These are phyloP conservation scores for Epinotia nisella DNA, from an alignment of 2,888 invertebrate genomes.

Conservation along the genomic window DNA sequence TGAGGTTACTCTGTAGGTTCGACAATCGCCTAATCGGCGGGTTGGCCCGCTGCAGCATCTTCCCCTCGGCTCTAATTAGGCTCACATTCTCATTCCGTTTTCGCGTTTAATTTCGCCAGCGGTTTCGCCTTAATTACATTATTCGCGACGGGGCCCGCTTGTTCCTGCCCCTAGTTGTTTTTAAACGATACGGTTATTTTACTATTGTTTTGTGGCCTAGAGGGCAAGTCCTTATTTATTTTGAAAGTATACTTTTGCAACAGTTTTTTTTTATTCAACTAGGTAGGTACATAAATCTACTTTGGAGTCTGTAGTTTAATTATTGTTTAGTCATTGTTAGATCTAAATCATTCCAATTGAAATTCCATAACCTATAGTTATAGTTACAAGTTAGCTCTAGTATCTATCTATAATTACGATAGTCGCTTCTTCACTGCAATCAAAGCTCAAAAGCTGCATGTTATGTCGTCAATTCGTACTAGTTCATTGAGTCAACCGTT, in stretches of 20 bases:
- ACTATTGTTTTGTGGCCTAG: conserved; percentile 26
- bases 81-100: conserved; percentile 86
- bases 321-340: background rate
- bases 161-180: conserved; percentile 52
- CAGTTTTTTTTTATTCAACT: background rate
- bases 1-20: background rate
- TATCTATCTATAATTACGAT: too few relatives aligned
- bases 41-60: conserved; percentile 50
- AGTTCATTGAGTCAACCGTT: conserved; percentile 37
- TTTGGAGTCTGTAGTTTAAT: background rate
- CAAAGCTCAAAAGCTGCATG: background rate
- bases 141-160: conserved; percentile 71
- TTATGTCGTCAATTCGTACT: background rate
- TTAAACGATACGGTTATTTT: conserved; percentile 42
- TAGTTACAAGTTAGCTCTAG: too few relatives aligned
- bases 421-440: background rate
- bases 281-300: background rate
- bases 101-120: conserved; percentile 85
- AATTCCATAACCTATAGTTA: too few relatives aligned
- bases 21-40: conserved; percentile 41
- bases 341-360: background rate
- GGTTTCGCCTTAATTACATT: conserved; percentile 86
- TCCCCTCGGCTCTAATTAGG: conserved; percentile 83
- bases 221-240: conserved; percentile 1
- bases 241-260: background rate